Percentiles rank a stretch among this genome's conserved stretches.
Evolutionary conservation across 2,888 invertebrate species (phyloP).

Genomic region (Athripsodes cinereus): DNA sequence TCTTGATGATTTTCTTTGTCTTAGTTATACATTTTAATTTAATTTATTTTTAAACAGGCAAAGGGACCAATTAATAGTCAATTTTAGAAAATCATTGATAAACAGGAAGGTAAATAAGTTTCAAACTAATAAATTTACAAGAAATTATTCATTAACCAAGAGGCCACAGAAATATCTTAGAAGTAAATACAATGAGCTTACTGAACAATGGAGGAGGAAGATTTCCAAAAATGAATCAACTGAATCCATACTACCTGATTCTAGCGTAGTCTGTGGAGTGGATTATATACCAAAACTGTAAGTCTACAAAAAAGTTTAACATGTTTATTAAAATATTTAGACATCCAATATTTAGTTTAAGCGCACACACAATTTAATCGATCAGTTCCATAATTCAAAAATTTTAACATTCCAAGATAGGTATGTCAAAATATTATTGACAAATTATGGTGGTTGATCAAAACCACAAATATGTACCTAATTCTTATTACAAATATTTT

Average conservation of each 20-base stretch:
- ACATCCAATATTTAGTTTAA: no score
- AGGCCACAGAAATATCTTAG: background rate
- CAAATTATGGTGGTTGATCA: no score
- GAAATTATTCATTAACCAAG: background rate
- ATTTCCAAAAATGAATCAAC: background rate
- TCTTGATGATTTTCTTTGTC: no score
- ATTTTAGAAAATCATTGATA: conserved; percentile 8
- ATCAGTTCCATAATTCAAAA: no score
- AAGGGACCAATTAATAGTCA: conserved; percentile 13
- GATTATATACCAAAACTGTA: conserved; percentile 23
- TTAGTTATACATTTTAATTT: no score
- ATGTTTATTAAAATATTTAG: no score
- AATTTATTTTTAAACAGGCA: conserved; percentile 9
- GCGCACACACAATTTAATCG: no score
- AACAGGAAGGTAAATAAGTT: background rate
- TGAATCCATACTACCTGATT: conserved; percentile 1
- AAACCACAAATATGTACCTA: no score
- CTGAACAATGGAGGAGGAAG: conserved; percentile 20
- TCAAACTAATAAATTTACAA: background rate
- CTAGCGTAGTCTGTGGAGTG: background rate
- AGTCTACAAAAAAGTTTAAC: conserved; percentile 12
- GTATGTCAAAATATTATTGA: no score
- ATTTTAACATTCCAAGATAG: no score
- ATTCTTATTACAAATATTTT: no score
- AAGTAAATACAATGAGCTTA: conserved; percentile 13